Conservation (phyloP, 2,113 vertebrate genomes). For the Pogonocichla stellata region DNA sequence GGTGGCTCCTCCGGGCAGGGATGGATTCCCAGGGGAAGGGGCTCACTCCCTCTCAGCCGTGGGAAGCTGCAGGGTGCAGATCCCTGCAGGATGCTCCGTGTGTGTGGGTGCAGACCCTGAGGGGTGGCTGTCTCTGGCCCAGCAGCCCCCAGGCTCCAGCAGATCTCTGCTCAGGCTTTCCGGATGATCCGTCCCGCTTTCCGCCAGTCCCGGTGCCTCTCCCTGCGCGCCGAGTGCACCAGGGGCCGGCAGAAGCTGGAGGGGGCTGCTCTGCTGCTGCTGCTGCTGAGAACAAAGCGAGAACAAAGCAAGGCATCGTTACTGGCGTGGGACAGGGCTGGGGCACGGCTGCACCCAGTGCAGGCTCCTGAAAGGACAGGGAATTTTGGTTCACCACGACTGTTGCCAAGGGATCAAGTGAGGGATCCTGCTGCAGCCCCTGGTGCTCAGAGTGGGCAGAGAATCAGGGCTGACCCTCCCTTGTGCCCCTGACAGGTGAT, state of each 20-base stretch:
- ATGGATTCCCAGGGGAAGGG: background rate
- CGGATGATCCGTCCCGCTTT: constrained; percentile 82
- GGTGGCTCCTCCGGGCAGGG: background rate
- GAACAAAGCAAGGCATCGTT: accelerated
- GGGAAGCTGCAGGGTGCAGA: background rate
- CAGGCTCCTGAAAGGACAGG: background rate
- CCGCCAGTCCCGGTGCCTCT: constrained; percentile 73
- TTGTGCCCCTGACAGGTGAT: accelerated
- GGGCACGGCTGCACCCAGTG: background rate
- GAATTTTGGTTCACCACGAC: background rate
- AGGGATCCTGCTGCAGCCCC: background rate
- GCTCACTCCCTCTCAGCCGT: accelerated
- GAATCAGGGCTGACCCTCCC: background rate
- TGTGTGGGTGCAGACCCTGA: background rate
- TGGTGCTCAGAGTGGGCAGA: background rate
- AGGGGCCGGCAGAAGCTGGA: constrained; percentile 50
- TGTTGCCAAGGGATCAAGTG: accelerated
- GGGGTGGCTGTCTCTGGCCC: background rate
- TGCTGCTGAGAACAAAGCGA: background rate
- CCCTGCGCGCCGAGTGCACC: constrained; percentile 58
- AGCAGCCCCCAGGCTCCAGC: background rate
- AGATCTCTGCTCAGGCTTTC: constrained; percentile 67
- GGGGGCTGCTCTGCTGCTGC: background rate
- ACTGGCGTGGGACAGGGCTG: background rate
- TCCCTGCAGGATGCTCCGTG: background rate